A percentile compares a stretch with the other conserved stretches of the same genome.
Conservation (phyloP, 2,888 invertebrate species). For the Pocota personata region DNA sequence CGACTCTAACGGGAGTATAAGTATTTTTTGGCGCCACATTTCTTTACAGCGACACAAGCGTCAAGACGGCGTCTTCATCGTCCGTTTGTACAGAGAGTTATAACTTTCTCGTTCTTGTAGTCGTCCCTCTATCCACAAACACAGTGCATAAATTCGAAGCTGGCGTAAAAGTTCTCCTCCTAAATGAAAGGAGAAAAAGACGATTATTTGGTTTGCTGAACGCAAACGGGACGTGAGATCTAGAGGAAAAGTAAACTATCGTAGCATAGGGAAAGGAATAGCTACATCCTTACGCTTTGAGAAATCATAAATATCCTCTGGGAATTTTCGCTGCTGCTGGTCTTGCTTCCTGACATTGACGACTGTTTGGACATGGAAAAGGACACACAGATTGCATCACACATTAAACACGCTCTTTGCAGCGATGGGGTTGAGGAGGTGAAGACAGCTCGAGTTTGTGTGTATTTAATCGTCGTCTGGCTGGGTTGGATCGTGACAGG, state of each 20-base stretch:
- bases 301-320: constrained; percentile 63
- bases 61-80: constrained; percentile 76
- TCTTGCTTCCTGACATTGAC: constrained; percentile 67
- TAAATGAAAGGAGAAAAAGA: constrained; percentile 50
- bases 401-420: constrained; percentile 24
- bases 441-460: constrained; percentile 20
- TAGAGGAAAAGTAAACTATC: constrained; percentile 48
- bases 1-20: constrained; percentile 50
- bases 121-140: constrained; percentile 11
- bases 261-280: constrained; percentile 50
- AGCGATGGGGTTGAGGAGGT: neutral
- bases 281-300: constrained; percentile 19
- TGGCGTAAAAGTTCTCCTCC: constrained; percentile 59
- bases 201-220: constrained; percentile 68
- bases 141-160: constrained; percentile 52
- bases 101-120: constrained; percentile 60
- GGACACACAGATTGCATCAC: constrained; percentile 65
- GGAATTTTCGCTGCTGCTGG: constrained; percentile 55
- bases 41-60: constrained; percentile 75
- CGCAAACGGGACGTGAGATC: constrained; percentile 40
- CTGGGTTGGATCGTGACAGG: constrained; percentile 39
- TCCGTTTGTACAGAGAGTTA: constrained; percentile 68
- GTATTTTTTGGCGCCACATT: constrained; percentile 76
- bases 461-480: constrained; percentile 49
- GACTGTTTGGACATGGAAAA: constrained; percentile 56